These are phyloP conservation scores for Calephelis virginiensis DNA, from an alignment of 1,140 invertebrate genomes.

Conservation along the genomic window DNA sequence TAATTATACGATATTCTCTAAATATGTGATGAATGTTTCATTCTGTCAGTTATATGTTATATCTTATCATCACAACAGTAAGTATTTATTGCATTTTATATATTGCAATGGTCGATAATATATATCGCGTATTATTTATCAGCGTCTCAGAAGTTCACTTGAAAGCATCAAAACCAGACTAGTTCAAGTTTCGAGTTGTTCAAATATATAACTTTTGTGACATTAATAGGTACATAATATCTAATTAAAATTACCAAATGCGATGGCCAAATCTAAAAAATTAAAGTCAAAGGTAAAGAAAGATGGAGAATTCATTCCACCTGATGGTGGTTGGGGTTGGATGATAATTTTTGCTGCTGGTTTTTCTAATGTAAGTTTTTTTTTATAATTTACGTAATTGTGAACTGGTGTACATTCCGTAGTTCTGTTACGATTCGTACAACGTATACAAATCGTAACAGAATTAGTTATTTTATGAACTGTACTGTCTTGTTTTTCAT, in stretches of 20 bases:
- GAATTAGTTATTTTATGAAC: no score
- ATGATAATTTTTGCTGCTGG: constrained; percentile 81
- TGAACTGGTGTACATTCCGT: no score
- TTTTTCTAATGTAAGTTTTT: constrained; percentile 80
- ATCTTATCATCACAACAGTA: not conserved
- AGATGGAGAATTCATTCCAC: constrained; percentile 76
- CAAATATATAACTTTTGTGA: constrained; percentile 2
- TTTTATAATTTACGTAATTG: not conserved
- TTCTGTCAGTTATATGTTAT: not conserved
- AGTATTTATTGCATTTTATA: not conserved
- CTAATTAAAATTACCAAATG: constrained; percentile 28
- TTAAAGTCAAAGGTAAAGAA: constrained; percentile 54
- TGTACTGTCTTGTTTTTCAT: no score
- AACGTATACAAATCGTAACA: no score
- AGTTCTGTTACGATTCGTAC: no score
- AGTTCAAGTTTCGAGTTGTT: constrained; percentile 10
- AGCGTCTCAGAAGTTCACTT: constrained; percentile 3
- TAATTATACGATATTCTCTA: no score
- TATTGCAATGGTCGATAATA: not conserved
- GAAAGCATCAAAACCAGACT: constrained; percentile 4
- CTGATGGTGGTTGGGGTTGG: constrained; percentile 86
- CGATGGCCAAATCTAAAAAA: constrained; percentile 50
- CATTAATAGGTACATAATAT: not conserved
- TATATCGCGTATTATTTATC: constrained; percentile 2
- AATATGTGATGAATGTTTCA: not conserved